phyloP scores from a whole-genome alignment of 2,113 vertebrate genomes.

The Mixornis gularis region DNA sequence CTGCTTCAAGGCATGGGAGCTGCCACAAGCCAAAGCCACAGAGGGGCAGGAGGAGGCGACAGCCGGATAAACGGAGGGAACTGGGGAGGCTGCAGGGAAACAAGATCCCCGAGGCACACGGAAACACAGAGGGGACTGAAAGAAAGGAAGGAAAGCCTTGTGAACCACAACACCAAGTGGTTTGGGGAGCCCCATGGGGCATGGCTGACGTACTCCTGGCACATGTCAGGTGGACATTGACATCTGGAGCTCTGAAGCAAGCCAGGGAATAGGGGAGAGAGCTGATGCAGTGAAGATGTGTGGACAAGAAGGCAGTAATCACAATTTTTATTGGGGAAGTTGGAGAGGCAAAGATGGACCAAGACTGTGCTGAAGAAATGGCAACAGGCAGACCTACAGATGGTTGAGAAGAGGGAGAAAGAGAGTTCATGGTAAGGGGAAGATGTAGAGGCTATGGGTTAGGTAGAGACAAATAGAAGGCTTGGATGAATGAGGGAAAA shows the following conservation, averaged over 20 bases:
- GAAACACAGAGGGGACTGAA: rapidly evolving
- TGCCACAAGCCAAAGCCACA: rapidly evolving
- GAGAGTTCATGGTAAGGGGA: not conserved
- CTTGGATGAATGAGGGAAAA: not conserved
- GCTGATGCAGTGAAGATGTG: not conserved
- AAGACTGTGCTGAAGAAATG: not conserved
- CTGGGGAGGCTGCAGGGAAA: not conserved
- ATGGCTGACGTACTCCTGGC: not conserved
- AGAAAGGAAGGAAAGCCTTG: not conserved
- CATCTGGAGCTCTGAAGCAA: not conserved
- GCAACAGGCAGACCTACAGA: not conserved
- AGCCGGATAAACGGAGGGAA: rapidly evolving
- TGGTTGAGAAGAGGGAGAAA: not conserved
- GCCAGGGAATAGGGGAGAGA: not conserved
- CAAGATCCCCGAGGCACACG: rapidly evolving
- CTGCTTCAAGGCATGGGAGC: not conserved
- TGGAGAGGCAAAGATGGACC: not conserved
- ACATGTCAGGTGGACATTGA: rapidly evolving
- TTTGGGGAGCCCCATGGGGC: not conserved
- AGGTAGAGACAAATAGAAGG: not conserved
- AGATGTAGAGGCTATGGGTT: not conserved
- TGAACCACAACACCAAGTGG: rapidly evolving
- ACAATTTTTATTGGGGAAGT: not conserved
- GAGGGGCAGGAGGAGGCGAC: not conserved
- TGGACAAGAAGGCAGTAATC: not conserved